Evolutionary conservation across 2,888 invertebrate species (phyloP), one percentile per base, ranked within the genome.

Genomic region (Brachypalpus laphriformis): DNA sequence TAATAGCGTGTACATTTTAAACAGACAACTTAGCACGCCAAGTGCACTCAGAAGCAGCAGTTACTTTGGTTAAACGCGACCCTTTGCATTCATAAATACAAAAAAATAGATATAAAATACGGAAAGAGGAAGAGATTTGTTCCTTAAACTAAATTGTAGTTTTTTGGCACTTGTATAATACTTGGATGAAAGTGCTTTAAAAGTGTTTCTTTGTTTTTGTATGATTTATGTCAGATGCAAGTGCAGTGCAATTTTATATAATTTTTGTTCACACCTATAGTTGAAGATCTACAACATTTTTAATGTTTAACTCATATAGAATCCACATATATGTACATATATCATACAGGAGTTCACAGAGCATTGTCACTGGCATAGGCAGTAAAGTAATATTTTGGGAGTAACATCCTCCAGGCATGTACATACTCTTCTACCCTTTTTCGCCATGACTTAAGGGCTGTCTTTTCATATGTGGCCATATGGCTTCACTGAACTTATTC

Each of bases 1-100:
- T 47, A 47, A 47, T 47, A 47, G 47, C 25, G 22, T 49, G 49
- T 22, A 25, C 49, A 49, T 18, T 45, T 18, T 45, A 45, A 45
- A 16, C 22, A 49, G 25, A 25, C 49, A 45, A 47, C 47, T 11
- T n/a, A 49, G 22, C 49, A 11, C 25, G 49, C 49, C 9, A 49
- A 49, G 25, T 49, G 49, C 22, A 49, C 49, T 49, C 25, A 49
- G 6, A 22, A 49, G 49, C 6, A 25, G 49, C 25, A 25, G 22
- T 49, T 47, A 47, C 47, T 47, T 20, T 47, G 18, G 18, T 4
- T 20, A 47, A 47, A 20, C 47, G 9, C 18, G 1, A 3, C 20
- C 6, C 9, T 47, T 11, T 47, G 47, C 47, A 47, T 47, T 47
- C 18, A 47, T 20, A 20, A 47, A 47, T 9, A 20, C 0, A 47